A percentile compares a stretch with the other conserved stretches of the same genome.
phyloP scores from a whole-genome alignment of 2,797 vertebrate species.

The Anas georgica region DNA sequence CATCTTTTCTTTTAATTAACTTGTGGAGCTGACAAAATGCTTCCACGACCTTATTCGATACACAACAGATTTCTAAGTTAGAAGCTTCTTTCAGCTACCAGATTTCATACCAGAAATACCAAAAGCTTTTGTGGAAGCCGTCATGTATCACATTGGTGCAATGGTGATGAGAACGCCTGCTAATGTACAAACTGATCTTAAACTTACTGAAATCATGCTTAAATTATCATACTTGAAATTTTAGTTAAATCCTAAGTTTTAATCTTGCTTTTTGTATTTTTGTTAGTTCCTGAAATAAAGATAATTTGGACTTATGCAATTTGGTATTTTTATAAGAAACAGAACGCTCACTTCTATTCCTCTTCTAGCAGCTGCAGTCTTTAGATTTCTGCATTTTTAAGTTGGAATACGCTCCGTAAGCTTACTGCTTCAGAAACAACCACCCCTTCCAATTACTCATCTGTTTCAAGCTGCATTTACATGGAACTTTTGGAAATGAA shows the following conservation, averaged over 20 bases:
- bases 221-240: neutral
- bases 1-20: neutral
- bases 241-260: neutral
- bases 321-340: neutral
- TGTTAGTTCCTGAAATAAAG: neutral
- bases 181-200: fast-evolving
- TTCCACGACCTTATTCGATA: neutral
- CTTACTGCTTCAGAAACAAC: neutral
- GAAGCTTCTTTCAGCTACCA: neutral
- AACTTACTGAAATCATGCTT: neutral
- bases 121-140: neutral
- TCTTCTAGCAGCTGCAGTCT: neutral
- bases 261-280: neutral
- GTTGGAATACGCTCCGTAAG: neutral
- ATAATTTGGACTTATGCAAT: neutral
- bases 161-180: neutral
- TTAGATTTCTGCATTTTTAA: neutral
- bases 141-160: neutral
- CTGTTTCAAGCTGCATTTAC: neutral
- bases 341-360: neutral
- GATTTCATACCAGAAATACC: neutral
- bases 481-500: neutral
- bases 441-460: neutral
- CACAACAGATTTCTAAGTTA: neutral
- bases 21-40: neutral